These are phyloP conservation scores for Oligia latruncula DNA, from an alignment of 2,888 invertebrate genomes.

Conservation along the genomic window DNA sequence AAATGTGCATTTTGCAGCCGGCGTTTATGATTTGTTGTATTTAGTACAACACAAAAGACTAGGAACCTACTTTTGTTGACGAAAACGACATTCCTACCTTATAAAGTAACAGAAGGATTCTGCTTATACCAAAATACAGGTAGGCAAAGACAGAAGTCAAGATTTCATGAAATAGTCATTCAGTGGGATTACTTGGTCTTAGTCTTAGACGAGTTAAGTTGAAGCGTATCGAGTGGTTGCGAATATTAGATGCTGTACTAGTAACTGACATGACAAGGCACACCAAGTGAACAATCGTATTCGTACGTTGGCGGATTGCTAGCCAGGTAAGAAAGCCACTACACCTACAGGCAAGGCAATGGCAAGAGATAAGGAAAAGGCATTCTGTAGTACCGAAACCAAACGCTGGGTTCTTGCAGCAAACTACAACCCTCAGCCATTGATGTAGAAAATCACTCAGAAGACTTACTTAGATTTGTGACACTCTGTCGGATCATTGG, in stretches of 20 bases:
- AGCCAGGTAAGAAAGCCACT: not conserved
- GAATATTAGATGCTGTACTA: not conserved
- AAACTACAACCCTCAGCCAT: not conserved
- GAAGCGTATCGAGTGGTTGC: not conserved
- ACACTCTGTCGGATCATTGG: not conserved
- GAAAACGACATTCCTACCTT: not conserved
- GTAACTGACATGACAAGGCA: not conserved
- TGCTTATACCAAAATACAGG: not conserved
- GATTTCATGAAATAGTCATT: too few species aligned
- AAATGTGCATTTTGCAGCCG: conserved; percentile 24
- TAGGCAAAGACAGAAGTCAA: too few species aligned
- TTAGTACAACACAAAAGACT: not conserved
- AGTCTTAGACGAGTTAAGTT: too few species aligned
- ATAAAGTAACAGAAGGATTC: not conserved
- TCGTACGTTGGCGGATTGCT: not conserved
- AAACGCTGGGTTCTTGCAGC: not conserved
- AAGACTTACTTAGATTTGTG: not conserved
- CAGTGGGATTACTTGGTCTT: too few species aligned
- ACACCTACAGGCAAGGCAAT: not conserved
- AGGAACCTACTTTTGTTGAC: not conserved
- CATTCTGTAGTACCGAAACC: not conserved
- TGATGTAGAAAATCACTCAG: too few species aligned
- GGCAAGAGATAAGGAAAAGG: not conserved
- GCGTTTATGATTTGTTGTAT: not conserved
- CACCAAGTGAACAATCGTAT: not conserved